A percentile compares a stretch with the other conserved stretches of the same genome.
Conservation (phyloP, 2,113 vertebrate species). For the Hymenochirus boettgeri region DNA sequence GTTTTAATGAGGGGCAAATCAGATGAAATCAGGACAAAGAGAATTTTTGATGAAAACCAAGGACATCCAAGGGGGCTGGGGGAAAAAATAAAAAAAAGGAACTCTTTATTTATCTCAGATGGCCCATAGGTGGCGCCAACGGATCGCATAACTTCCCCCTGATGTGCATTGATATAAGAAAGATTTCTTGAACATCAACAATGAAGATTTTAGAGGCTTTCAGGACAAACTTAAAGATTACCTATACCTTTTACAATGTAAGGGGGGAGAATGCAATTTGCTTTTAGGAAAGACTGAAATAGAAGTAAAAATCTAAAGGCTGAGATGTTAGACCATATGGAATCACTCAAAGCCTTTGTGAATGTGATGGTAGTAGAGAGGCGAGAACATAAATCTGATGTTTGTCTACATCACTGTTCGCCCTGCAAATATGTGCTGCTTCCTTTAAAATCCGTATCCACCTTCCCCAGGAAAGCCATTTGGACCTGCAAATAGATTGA, state of each 20-base stretch:
- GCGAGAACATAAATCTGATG: neutral
- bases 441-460: neutral
- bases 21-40: conserved; percentile 32
- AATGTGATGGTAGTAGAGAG: too few species aligned
- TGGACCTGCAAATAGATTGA: conserved; percentile 16
- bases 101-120: neutral
- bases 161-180: neutral
- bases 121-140: conserved; percentile 19
- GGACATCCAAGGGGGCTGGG: conserved; percentile 28
- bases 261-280: conserved; percentile 8
- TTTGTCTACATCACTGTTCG: neutral
- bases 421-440: conserved; percentile 6
- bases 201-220: conserved; percentile 8
- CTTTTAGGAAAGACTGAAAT: conserved; percentile 1
- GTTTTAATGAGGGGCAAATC: conserved; percentile 37
- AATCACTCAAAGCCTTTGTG: neutral
- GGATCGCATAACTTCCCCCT: conserved; percentile 8
- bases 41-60: conserved; percentile 40
- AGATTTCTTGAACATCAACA: conserved; percentile 3
- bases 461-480: conserved; percentile 8
- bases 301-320: neutral
- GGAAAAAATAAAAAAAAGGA: too few species aligned
- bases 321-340: neutral
- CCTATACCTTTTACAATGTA: conserved; percentile 27
- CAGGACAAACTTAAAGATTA: conserved; percentile 28